Conservation (phyloP, 1,140 invertebrate genomes). For the Pristionchus pacificus region DNA sequence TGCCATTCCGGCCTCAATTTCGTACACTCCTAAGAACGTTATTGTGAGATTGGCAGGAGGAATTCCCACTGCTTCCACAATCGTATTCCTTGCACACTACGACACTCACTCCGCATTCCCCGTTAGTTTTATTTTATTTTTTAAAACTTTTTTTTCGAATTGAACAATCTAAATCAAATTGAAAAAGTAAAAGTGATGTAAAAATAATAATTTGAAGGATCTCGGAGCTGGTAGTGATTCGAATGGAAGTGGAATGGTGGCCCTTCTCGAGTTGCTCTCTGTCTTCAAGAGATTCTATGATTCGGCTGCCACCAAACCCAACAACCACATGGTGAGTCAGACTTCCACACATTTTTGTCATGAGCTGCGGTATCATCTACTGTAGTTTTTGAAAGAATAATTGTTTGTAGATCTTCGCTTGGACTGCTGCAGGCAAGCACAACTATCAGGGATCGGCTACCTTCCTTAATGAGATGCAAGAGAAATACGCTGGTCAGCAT, state of each 20-base stretch:
- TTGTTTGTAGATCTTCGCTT: conserved; percentile 71
- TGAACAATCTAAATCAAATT: too few species aligned
- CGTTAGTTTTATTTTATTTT: conserved; percentile 65
- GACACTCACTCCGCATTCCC: conserved; percentile 82
- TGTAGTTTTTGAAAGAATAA: too few species aligned
- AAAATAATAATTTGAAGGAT: too few species aligned
- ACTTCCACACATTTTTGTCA: not conserved
- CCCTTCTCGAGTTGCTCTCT: conserved; percentile 79
- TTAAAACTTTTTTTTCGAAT: too few species aligned
- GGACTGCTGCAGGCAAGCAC: conserved; percentile 84
- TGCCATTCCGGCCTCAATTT: conserved; percentile 4
- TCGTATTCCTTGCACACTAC: conserved; percentile 78
- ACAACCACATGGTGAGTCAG: conserved; percentile 68
- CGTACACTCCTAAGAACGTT: conserved; percentile 34
- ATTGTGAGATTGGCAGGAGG: conserved; percentile 67
- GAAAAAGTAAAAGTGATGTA: too few species aligned
- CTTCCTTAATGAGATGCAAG: conserved; percentile 85
- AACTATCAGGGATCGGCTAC: conserved; percentile 94
- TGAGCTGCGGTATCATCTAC: too few species aligned
- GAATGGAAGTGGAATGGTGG: conserved; percentile 84
- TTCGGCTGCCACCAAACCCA: conserved; percentile 71
- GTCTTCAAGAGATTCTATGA: conserved; percentile 87
- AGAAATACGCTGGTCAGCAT: conserved; percentile 72
- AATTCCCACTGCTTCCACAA: conserved; percentile 60
- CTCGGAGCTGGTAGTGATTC: conserved; percentile 81